These are phyloP conservation scores for Steinernema carpocapsae DNA, from an alignment of 2,888 invertebrate species.

Conservation along the genomic window DNA sequence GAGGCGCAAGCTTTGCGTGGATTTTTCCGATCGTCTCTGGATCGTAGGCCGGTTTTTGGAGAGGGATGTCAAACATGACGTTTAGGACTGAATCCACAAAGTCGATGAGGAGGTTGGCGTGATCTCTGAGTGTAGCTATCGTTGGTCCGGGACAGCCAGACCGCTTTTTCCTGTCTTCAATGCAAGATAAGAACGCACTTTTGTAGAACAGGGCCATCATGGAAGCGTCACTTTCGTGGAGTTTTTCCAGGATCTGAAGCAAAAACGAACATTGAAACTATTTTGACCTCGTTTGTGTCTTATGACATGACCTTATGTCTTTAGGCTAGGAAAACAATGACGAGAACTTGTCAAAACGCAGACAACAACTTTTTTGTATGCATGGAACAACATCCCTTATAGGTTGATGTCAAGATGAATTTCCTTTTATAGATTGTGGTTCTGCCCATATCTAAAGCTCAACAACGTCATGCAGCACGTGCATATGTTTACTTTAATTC, in stretches of 20 bases:
- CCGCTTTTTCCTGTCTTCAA: slow-evolving; percentile 53
- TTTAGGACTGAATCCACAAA: slow-evolving; percentile 56
- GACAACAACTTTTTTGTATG: too few relatives aligned
- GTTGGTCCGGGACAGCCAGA: slow-evolving; percentile 35
- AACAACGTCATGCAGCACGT: too few relatives aligned
- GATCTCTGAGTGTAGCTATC: slow-evolving; percentile 56
- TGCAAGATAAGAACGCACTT: slow-evolving; percentile 62
- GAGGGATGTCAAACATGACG: slow-evolving; percentile 49
- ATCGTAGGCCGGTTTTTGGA: slow-evolving; percentile 52
- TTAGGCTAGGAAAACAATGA: too few relatives aligned
- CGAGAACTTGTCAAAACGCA: too few relatives aligned
- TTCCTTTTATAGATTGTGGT: too few relatives aligned
- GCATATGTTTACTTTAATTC: too few relatives aligned
- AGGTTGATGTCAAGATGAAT: too few relatives aligned
- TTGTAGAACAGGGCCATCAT: slow-evolving; percentile 60
- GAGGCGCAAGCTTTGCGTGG: slow-evolving; percentile 52
- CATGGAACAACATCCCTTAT: too few relatives aligned
- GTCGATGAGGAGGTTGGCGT: slow-evolving; percentile 61
- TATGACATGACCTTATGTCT: too few relatives aligned
- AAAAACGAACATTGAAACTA: background rate
- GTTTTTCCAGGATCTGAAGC: slow-evolving; percentile 54
- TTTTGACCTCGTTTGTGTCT: too few relatives aligned
- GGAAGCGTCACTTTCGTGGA: slow-evolving; percentile 53
- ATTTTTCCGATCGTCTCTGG: slow-evolving; percentile 55
- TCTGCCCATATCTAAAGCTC: too few relatives aligned